Evolutionary conservation across 2,113 vertebrate species (phyloP).

Genomic region (Atrichornis clamosus): DNA sequence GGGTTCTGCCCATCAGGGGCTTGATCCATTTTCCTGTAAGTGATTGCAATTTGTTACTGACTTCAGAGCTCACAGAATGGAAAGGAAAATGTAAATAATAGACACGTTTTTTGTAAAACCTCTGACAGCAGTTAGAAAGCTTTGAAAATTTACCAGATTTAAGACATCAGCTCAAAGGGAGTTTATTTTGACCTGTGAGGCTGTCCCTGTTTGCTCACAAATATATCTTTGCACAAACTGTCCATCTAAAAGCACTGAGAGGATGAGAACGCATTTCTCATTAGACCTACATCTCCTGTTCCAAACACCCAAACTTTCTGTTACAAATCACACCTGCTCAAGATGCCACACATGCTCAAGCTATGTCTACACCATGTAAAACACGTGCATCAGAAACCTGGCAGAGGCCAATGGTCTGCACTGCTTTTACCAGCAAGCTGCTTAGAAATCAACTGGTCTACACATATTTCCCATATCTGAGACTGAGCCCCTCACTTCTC

Average conservation of each 20-base stretch:
- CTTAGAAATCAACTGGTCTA: background rate
- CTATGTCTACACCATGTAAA: fast-evolving
- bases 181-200: background rate
- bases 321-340: background rate
- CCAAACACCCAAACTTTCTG: background rate
- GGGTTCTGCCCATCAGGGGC: background rate
- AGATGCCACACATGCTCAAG: background rate
- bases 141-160: background rate
- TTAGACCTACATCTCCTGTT: background rate
- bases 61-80: background rate
- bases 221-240: background rate
- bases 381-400: fast-evolving
- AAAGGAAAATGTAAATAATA: background rate
- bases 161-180: background rate
- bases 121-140: background rate
- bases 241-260: background rate
- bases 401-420: fast-evolving
- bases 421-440: background rate
- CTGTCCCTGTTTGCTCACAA: background rate
- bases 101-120: background rate
- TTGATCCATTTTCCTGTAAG: slow-evolving; percentile 25
- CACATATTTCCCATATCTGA: background rate
- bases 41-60: background rate
- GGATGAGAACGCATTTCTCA: background rate
- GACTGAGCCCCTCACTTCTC: background rate